Evolutionary conservation across 2,113 vertebrate species (phyloP), one percentile per base, ranked within the genome.

Genomic region (Mastomys natalensis): DNA sequence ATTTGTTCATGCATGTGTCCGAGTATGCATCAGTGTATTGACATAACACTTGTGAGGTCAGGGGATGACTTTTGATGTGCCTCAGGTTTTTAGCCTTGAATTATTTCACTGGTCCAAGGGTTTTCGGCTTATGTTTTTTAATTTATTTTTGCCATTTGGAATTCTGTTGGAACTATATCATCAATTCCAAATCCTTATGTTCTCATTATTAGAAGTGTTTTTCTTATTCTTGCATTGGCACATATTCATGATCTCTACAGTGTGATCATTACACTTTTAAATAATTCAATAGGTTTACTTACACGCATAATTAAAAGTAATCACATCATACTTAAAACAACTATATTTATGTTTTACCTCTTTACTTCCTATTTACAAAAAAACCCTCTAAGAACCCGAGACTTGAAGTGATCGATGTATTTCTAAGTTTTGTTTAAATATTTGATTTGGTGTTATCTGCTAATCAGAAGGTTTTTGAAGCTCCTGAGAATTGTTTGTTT

Each of bases 381-480:
- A 34, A 60, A 58, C 51, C 60, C 29, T 13, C 19, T 70, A 51
- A 89, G 60, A 29, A 85, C 51, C 13, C 80, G 58, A 85, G 86
- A 43, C 26, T 70, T 68, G 43, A 89, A 55, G 76, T 89, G 48
- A 92, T 34, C 73, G 45, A 80, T 40, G 26, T 68, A 24, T 73
- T 92, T 62, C 62, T 86, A 34, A 53, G 26, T 22, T 81, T 74
- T 96, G 16, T 66, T 64, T 73, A 95, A 80, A 48, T 80, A 60
- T 43, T 68, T 90, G 21, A 31, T 68, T 93, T 86, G 62, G 12
- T 43, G 15, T 90, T 90, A 66, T 74, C 73, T 51, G 19, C 13
- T 66, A 81, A 74, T 68, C 31, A 48, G 72, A 24, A n/a, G n/a
- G 29, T 90, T 89, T 92, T 89, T 64, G 15, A 70, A 85, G 31